These are phyloP conservation scores for Drosophila repletoides DNA, from an alignment of 1,140 invertebrate species.

Conservation along the genomic window DNA sequence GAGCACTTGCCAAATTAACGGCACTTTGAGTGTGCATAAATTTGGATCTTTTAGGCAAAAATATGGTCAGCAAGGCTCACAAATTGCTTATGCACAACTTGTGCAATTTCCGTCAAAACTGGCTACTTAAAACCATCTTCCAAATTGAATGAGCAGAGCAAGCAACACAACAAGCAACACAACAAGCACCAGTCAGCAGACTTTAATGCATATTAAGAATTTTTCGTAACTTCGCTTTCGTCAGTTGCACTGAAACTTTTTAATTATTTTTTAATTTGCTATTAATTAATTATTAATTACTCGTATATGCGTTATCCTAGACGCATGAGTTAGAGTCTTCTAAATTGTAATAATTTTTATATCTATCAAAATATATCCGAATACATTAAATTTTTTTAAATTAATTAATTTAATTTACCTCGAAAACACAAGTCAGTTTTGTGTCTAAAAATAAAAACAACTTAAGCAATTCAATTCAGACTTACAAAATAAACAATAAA, in stretches of 20 bases:
- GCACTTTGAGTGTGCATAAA: slow-evolving; percentile 35
- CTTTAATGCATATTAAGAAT: slow-evolving; percentile 4
- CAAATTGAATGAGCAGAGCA: neutral
- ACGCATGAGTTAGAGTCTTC: no score
- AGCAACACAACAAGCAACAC: no score
- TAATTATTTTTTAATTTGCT: slow-evolving; percentile 31
- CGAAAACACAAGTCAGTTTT: no score
- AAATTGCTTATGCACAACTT: slow-evolving; percentile 26
- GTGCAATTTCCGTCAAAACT: slow-evolving; percentile 18
- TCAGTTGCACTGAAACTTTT: slow-evolving; percentile 27
- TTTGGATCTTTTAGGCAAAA: slow-evolving; percentile 24
- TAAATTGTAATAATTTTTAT: no score
- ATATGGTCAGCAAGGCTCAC: neutral
- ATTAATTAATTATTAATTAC: slow-evolving; percentile 3
- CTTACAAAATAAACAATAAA: no score
- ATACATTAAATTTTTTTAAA: no score
- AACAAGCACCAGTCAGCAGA: neutral
- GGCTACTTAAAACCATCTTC: slow-evolving; percentile 1
- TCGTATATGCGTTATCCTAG: neutral
- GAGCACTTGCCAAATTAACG: slow-evolving; percentile 10
- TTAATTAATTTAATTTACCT: no score
- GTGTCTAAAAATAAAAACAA: no score
- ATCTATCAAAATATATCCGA: no score
- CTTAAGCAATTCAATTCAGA: no score
- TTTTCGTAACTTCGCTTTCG: no score